Evolutionary conservation across 2,888 invertebrate genomes (phyloP), one percentile per base, ranked within the genome.

Genomic region (Apodemia hepburni): DNA sequence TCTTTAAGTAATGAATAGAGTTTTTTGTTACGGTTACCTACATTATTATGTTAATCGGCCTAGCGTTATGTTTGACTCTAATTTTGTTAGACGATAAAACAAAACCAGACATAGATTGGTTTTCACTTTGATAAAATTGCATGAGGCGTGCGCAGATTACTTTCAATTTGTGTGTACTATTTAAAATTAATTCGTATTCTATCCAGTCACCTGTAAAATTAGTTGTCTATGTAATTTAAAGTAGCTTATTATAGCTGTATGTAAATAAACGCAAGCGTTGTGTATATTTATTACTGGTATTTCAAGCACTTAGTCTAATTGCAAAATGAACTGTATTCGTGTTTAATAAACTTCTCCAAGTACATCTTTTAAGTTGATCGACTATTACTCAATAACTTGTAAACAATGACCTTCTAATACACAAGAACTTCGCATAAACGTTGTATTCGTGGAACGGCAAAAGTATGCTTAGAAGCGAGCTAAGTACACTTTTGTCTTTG

Each of bases 61-160:
- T 81, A 79, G 79, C 73, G 70, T 82, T 82, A 81, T 67, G 75
- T 72, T 71, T 70, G 69, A 64, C 65, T 69, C 67, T 74, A 66
- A 73, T 71, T 73, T 71, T 75, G 77, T 79, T 77, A 79, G 77
- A 77, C 73, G 73, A 75, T 75, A 70, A 68, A 68, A 72, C 70
- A 68, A 78, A 64, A 82, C 87, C 87, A 84, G 81, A 84, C 70
- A 82, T 85, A 85, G 61, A 73, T 80, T 81, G 85, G 85, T 81
- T 80, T 86, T 84, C 71, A 61, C 51, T 60, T 22, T 15, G 51
- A 27, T 49, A 33, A 60, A 18, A 61, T 18, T 60, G 18, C 33
- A 49, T 17, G 12, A 22, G 54, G 54, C 27, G 22, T 54, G 54
- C 12, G 54, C 54, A 27, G 5, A 12, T 45, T n/a, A n/a, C 45